Evolutionary conservation across 2,888 invertebrate genomes (phyloP), one percentile per base, ranked within the genome.

Genomic region (Heliconius hortense): DNA sequence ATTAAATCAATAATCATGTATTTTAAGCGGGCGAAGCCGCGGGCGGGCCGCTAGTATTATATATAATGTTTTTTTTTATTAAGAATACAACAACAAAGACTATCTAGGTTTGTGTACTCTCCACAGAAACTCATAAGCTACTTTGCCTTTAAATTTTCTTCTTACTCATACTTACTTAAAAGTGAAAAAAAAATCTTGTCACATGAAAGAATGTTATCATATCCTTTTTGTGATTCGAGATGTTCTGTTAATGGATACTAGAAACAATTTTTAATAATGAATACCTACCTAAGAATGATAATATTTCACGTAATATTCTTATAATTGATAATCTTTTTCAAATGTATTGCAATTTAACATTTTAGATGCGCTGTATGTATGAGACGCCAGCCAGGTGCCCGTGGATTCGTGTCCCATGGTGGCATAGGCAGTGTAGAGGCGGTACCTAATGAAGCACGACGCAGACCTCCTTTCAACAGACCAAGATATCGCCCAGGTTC

Each of bases 351-450:
- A 0, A 59, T 60, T 68, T 43, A 48, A 28, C 11, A 28, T 71
- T 35, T 72, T 76, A 94, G 94, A 82, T 94, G 94, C 81, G 80
- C 91, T 70, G 94, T 94, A 60, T 94, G 93, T 77, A 92, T 90
- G 87, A 84, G 92, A 77, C 84, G 87, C 39, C 86, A 86, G 80
- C 89, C 89, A 8, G 84, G 84, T 4, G 81, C 83, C 15, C 73
- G 59, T 21, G 21, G 84, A 84, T 8, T 80, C 83, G 43, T 77
- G 53, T 83, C 83, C 77, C 63, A 35, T 15, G 53, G 66, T 18
- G 15, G 84, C 84, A 10, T 80, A 84, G 53, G 82, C 82, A 81
- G 28, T 71, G 85, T 93, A 59, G 84, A 84, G 76, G 82, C 86
- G 0, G 92, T 92, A 72, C 92, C 93, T 13, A 90, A 88, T 76